Percentiles rank a stretch among this genome's conserved stretches.
These are phyloP conservation scores for Meloidogyne floridensis DNA, from an alignment of 1,140 invertebrate species.

Conservation along the genomic window DNA sequence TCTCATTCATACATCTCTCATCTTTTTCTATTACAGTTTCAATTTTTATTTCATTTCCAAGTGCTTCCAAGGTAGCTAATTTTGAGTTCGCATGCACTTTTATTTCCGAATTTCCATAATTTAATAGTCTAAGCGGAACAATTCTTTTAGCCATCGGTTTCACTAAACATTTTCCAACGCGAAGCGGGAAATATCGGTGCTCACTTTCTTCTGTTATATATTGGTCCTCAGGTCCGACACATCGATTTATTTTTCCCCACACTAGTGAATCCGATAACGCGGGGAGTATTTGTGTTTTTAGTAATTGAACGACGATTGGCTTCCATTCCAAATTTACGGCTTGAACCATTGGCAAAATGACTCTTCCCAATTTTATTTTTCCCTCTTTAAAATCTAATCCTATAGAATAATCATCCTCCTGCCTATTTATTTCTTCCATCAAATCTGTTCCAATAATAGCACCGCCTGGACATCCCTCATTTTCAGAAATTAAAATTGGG, in stretches of 20 bases:
- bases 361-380: not conserved
- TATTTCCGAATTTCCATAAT: not conserved
- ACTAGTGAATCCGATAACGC: conserved; percentile 16
- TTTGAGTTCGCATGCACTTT: not conserved
- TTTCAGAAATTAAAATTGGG: too few species aligned
- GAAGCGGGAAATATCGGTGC: not conserved
- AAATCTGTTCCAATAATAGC: not conserved
- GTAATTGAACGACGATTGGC: not conserved
- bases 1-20: not conserved
- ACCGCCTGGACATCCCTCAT: too few species aligned
- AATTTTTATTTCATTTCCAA: conserved; percentile 1
- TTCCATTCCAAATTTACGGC: not conserved
- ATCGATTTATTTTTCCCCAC: conserved; percentile 4
- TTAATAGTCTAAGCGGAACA: not conserved
- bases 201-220: not conserved
- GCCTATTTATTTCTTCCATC: not conserved
- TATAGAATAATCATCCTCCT: too few species aligned
- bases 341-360: not conserved
- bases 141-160: not conserved
- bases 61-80: not conserved
- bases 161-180: not conserved
- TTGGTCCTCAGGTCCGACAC: not conserved
- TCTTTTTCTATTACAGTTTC: not conserved
- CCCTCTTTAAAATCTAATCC: not conserved
- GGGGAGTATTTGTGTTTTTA: not conserved